phyloP scores from a whole-genome alignment of 2,888 invertebrate genomes.

The Orchesellides sinensis region DNA sequence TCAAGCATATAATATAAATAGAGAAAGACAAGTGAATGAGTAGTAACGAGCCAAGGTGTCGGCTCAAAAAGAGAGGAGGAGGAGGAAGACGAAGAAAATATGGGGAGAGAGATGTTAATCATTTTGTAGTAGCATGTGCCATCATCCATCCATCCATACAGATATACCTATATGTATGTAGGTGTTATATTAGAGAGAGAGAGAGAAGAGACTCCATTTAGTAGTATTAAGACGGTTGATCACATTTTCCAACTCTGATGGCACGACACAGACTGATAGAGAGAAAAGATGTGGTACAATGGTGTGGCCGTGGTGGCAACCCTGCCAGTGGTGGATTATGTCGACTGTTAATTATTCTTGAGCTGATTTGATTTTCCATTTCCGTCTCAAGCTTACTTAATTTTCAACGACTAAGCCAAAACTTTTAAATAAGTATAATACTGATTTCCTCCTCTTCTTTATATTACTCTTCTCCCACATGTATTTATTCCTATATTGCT shows the following conservation, averaged over 20 bases:
- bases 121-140: slow-evolving; percentile 52
- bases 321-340: slow-evolving; percentile 71
- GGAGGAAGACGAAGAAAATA: slow-evolving; percentile 3
- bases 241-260: background rate
- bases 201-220: slow-evolving; percentile 7
- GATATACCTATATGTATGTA: slow-evolving; percentile 60
- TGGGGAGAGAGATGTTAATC: slow-evolving; percentile 37
- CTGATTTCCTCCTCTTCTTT: background rate
- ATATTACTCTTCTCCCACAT: no score
- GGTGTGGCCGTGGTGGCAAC: slow-evolving; percentile 64
- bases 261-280: background rate
- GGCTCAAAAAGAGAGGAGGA: slow-evolving; percentile 14
- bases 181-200: slow-evolving; percentile 61
- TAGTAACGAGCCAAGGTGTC: slow-evolving; percentile 35
- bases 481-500: background rate
- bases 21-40: slow-evolving; percentile 20
- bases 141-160: slow-evolving; percentile 56
- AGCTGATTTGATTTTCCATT: slow-evolving; percentile 72
- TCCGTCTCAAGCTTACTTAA: slow-evolving; percentile 65
- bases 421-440: background rate
- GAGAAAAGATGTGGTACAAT: slow-evolving; percentile 15
- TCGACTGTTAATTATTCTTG: slow-evolving; percentile 72
- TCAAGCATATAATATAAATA: slow-evolving; percentile 36
- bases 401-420: slow-evolving; percentile 52
- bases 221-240: background rate